phyloP scores from a whole-genome alignment of 1,140 invertebrate genomes.

The Glossosoma conforme region DNA sequence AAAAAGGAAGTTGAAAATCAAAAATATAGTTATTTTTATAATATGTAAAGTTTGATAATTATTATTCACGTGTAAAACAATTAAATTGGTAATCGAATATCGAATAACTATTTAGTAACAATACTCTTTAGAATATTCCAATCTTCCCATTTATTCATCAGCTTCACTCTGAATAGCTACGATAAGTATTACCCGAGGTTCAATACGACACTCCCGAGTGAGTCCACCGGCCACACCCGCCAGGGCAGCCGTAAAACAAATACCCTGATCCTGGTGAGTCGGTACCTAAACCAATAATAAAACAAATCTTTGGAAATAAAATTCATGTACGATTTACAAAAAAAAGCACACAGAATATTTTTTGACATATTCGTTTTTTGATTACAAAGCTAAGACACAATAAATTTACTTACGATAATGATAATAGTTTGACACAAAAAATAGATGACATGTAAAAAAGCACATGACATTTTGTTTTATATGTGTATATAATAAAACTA shows the following conservation, averaged over 20 bases:
- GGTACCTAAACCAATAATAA: constrained; percentile 29
- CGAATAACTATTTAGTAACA: too few species aligned
- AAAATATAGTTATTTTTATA: too few species aligned
- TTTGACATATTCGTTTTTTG: constrained; percentile 24
- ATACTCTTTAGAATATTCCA: too few species aligned
- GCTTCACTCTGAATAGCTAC: too few species aligned
- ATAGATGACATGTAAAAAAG: constrained; percentile 34
- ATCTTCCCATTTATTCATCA: too few species aligned
- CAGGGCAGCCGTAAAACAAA: constrained; percentile 19
- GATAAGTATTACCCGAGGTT: constrained; percentile 17
- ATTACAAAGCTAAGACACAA: constrained; percentile 32
- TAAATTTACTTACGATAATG: constrained; percentile 31
- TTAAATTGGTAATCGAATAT: too few species aligned
- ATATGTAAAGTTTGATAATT: too few species aligned
- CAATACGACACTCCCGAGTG: constrained; percentile 3
- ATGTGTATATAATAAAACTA: constrained; percentile 33
- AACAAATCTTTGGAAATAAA: constrained; percentile 32
- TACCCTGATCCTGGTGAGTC: constrained; percentile 30
- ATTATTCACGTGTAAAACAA: too few species aligned
- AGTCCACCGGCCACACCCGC: constrained; percentile 2
- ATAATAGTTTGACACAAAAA: constrained; percentile 34
- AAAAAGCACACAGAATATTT: constrained; percentile 31
- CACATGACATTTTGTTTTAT: constrained; percentile 33
- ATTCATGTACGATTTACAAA: constrained; percentile 29
- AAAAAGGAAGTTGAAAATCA: too few species aligned